These are phyloP conservation scores for Didymodactylos carnosus DNA, from an alignment of 2,888 invertebrate species.

Conservation along the genomic window DNA sequence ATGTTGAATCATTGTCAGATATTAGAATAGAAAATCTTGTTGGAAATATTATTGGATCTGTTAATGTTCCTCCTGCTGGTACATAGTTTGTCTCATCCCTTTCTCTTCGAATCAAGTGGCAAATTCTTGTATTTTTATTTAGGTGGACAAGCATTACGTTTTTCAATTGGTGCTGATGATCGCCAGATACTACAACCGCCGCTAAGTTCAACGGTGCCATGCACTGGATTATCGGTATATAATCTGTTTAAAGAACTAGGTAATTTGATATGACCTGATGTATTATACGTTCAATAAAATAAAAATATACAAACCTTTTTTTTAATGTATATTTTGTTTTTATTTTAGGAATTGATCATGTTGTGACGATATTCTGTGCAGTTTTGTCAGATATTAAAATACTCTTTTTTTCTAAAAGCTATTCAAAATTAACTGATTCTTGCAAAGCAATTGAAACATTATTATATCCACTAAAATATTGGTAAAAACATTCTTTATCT, in stretches of 20 bases:
- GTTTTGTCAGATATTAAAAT: constrained; percentile 94
- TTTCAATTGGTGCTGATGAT: constrained; percentile 86
- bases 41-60: constrained; percentile 80
- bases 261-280: constrained; percentile 24
- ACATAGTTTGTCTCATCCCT: too few relatives aligned
- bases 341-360: constrained; percentile 76
- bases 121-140: not conserved
- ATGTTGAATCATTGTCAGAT: constrained; percentile 47
- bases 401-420: constrained; percentile 75
- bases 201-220: constrained; percentile 64
- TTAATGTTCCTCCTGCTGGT: constrained; percentile 62
- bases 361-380: constrained; percentile 72
- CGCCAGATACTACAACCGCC: constrained; percentile 82
- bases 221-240: constrained; percentile 64
- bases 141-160: constrained; percentile 49
- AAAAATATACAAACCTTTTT: too few relatives aligned
- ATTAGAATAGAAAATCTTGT: constrained; percentile 61
- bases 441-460: constrained; percentile 75
- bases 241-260: constrained; percentile 63
- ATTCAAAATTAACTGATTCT: constrained; percentile 69
- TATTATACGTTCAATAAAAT: too few relatives aligned
- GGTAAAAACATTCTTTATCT: constrained; percentile 33
- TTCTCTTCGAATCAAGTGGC: too few relatives aligned
- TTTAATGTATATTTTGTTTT: too few relatives aligned
- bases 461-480: constrained; percentile 78